Base-by-base conservation (phyloP, 1,140 invertebrate genomes). In the Camponotus pennsylvanicus region DNA sequence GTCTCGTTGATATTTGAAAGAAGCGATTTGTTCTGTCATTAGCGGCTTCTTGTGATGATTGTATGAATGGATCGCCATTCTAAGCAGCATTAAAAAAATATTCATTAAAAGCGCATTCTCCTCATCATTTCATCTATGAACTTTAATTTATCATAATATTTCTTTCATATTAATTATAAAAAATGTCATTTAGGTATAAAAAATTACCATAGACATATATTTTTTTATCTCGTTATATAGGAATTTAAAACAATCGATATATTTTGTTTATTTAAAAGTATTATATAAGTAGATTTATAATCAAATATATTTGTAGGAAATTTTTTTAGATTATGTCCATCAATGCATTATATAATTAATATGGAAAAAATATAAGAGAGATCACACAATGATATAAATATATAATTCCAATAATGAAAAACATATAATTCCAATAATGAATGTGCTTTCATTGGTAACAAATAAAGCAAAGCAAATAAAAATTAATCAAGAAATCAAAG, bases 111-210 rank as follows among this genome's bases (percentile, higher is more conserved):
- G 27, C 27, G 27, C 49, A 55, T 37, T 73, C 18, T 83, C 57
- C 57, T 83, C 79, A 61, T 83, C n/a, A 61, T 63, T 75, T 82
- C 52, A 59, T 75, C 79, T 83, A 37, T 63, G 27, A 61, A 27
- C 3, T 18, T 82, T 82, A 61, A 8, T 73, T 4, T 34, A 11
- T 7, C 11, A 55, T 2, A 9, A 71, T 0, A 52, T 5, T 32
- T 45, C 42, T n/a, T 67, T n/a, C 15, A 67, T n/a, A 32, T 78
- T 78, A 52, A 61, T 61, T 9, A 15, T n/a, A 61, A 13, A 76
- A 64, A 64, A 52, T 52, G 15, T 3, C 5, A n/a, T 67, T 67
- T 21, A 15, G 45, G 27, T 1, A 27, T 27, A 27, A 15, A 55
- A 34, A 37, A 15, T 27, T 37, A 79, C 6, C 32, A 0, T 55